Evolutionary conservation across 1,140 invertebrate species (phyloP).

Genomic region (Danaus melanippus): DNA sequence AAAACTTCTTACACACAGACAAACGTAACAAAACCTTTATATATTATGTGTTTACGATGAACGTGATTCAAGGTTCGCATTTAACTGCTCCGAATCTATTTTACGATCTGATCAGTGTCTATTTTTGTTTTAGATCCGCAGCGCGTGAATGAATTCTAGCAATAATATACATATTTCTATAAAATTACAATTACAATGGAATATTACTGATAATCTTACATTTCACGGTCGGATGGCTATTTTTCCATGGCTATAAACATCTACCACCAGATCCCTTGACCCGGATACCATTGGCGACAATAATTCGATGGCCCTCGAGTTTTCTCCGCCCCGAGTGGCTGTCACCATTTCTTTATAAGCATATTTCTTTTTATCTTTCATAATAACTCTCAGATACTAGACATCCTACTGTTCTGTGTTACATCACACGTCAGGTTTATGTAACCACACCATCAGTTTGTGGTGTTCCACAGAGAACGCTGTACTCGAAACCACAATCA

Average conservation of each 20-base stretch:
- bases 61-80: constrained; percentile 16
- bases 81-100: constrained; percentile 10
- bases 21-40: constrained; percentile 3
- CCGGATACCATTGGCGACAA: constrained; percentile 27
- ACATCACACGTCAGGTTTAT: no score
- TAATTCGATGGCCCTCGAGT: constrained; percentile 35
- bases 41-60: constrained; percentile 9
- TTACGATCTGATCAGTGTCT: not conserved
- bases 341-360: no score
- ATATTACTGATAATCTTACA: not conserved
- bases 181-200: not conserved
- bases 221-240: constrained; percentile 18
- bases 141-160: no score
- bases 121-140: no score
- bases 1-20: constrained; percentile 9
- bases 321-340: constrained; percentile 15
- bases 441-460: no score
- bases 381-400: no score
- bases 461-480: no score
- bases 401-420: no score
- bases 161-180: no score
- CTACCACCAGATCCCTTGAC: constrained; percentile 29
- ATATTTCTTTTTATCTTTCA: no score
- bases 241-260: constrained; percentile 15
- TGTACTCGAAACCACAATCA: no score